phyloP scores from a whole-genome alignment of 2,888 invertebrate species.

The Eupithecia subumbrata region DNA sequence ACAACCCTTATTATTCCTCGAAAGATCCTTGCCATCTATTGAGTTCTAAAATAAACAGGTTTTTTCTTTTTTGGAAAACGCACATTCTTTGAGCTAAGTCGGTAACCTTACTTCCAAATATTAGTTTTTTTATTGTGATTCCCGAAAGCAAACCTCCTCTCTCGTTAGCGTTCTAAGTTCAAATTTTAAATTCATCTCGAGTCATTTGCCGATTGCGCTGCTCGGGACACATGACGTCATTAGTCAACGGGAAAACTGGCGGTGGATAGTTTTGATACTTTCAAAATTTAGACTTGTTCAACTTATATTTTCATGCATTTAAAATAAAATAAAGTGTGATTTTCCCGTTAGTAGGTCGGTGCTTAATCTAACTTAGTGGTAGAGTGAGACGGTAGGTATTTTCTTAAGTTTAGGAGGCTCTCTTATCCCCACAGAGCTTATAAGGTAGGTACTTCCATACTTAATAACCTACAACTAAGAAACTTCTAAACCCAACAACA shows the following conservation, averaged over 20 bases:
- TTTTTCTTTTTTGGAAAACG: neutral
- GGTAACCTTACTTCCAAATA: neutral
- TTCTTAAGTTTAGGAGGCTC: neutral
- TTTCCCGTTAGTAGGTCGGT: neutral
- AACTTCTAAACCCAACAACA: neutral
- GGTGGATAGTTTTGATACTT: slow-evolving; percentile 55
- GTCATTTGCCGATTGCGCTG: slow-evolving; percentile 80
- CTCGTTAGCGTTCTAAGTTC: slow-evolving; percentile 78
- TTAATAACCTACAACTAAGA: neutral
- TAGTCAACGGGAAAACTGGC: slow-evolving; percentile 63
- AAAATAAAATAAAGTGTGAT: neutral
- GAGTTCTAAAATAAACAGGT: neutral
- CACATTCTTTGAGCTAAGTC: neutral
- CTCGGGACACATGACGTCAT: slow-evolving; percentile 83
- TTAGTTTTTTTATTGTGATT: neutral
- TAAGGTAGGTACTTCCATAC: neutral
- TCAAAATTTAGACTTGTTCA: neutral
- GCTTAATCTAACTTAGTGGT: neutral
- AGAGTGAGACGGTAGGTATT: neutral
- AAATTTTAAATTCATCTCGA: slow-evolving; percentile 83
- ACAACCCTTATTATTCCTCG: neutral
- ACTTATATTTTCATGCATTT: neutral
- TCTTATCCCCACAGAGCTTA: neutral
- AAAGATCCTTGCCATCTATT: neutral
- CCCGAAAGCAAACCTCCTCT: slow-evolving; percentile 62